Evolutionary conservation across 2,888 invertebrate species (phyloP).

Genomic region (Drosophila pseudotalamancana): DNA sequence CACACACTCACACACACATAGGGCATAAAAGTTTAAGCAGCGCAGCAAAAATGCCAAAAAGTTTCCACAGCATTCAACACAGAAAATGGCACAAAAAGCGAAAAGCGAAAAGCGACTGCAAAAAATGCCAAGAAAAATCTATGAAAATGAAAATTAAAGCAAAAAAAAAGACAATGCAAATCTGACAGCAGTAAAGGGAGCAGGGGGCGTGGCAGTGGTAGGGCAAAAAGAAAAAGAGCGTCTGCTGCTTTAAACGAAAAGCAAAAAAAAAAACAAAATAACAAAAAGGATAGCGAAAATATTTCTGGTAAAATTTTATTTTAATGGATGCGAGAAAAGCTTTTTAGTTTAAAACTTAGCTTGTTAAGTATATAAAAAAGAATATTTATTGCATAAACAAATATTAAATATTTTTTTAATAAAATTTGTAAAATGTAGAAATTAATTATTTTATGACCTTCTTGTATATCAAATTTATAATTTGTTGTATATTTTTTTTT

Average conservation of each 20-base stretch:
- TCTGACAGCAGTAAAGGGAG: slow-evolving; percentile 29
- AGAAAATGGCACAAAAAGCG: slow-evolving; percentile 64
- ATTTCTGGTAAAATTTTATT: slow-evolving; percentile 36
- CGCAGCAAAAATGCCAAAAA: slow-evolving; percentile 79
- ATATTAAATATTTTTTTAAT: no score
- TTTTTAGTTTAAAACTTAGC: slow-evolving; percentile 18
- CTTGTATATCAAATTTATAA: no score
- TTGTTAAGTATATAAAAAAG: slow-evolving; percentile 8
- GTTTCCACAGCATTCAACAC: slow-evolving; percentile 72
- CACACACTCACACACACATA: slow-evolving; percentile 24
- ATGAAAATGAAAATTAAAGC: slow-evolving; percentile 79
- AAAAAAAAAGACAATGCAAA: slow-evolving; percentile 57
- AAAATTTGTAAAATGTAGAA: neutral
- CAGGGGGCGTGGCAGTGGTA: neutral
- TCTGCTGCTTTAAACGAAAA: slow-evolving; percentile 34
- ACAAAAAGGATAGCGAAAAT: slow-evolving; percentile 23
- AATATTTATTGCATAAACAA: neutral
- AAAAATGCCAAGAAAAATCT: slow-evolving; percentile 63
- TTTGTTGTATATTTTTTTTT: no score
- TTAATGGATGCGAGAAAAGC: slow-evolving; percentile 31
- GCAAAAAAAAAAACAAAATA: slow-evolving; percentile 26
- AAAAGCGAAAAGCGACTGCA: slow-evolving; percentile 38
- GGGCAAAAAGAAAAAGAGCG: slow-evolving; percentile 1
- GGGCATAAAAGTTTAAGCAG: slow-evolving; percentile 79
- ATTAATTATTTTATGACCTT: no score